These are phyloP conservation scores for Mormyrus hasselquistii DNA, from an alignment of 2,797 vertebrate genomes.

Conservation along the genomic window DNA sequence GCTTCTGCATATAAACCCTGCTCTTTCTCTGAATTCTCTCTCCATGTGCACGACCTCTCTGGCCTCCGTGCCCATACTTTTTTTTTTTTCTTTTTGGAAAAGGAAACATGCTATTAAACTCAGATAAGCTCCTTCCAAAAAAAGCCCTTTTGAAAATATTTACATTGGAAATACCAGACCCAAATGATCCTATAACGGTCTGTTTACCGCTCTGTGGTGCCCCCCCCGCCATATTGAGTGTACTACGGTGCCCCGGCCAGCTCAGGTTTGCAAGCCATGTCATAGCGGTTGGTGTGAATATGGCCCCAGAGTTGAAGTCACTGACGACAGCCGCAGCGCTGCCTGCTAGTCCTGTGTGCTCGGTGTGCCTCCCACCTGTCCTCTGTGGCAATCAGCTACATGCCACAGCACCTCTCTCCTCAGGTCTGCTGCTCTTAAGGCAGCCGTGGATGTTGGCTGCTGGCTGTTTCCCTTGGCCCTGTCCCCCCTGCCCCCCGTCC, in stretches of 20 bases:
- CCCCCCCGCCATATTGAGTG: not conserved
- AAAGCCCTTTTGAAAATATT: conserved; percentile 45
- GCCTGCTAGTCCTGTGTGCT: conserved; percentile 10
- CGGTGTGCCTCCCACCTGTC: not conserved
- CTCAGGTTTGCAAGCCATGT: not conserved
- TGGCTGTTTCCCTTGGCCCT: not conserved
- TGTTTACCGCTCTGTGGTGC: not conserved
- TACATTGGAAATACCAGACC: conserved; percentile 48
- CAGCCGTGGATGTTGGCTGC: not conserved
- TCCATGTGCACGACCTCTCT: not conserved
- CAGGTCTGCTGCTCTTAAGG: not conserved
- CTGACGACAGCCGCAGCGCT: not conserved
- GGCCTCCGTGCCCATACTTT: conserved; percentile 28
- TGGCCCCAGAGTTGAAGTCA: conserved; percentile 7
- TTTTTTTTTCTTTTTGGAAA: conserved; percentile 29
- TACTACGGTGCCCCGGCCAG: not conserved
- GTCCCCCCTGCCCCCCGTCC: not conserved
- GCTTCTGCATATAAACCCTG: not conserved
- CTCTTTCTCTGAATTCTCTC: not conserved
- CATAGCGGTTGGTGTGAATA: conserved; percentile 11
- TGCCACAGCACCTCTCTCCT: not conserved
- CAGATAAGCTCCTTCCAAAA: conserved; percentile 36
- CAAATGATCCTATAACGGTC: conserved; percentile 22
- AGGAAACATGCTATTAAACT: conserved; percentile 55
- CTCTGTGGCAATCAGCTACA: not conserved